These are phyloP conservation scores for Melitaea cinxia DNA, from an alignment of 1,140 invertebrate species.

Conservation along the genomic window DNA sequence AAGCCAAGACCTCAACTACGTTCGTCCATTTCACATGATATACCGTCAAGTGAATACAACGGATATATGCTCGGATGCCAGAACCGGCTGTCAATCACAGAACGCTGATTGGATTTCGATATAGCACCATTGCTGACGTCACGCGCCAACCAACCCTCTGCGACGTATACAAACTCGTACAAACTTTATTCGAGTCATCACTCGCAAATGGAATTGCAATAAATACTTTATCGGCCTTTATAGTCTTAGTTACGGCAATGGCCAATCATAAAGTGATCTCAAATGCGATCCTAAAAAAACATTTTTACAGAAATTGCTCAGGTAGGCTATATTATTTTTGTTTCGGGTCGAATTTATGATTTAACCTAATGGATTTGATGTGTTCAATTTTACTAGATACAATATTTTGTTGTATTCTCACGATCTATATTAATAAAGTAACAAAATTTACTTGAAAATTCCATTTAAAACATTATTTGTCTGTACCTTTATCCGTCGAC, in stretches of 20 bases:
- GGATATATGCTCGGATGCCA: conserved; percentile 44
- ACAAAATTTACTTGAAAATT: no score
- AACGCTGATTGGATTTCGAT: conserved; percentile 75
- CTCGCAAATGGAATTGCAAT: conserved; percentile 40
- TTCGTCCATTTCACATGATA: conserved; percentile 43
- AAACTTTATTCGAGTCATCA: conserved; percentile 41
- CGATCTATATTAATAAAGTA: no score
- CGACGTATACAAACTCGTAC: conserved; percentile 36
- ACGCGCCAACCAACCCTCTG: conserved; percentile 31
- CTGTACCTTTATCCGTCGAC: no score
- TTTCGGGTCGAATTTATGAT: not conserved
- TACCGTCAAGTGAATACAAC: conserved; percentile 47
- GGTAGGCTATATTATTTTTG: conserved; percentile 27
- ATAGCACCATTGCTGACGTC: conserved; percentile 64
- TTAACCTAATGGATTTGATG: not conserved
- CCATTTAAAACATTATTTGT: no score
- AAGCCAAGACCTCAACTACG: conserved; percentile 44
- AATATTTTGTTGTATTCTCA: no score
- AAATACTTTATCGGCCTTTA: conserved; percentile 40
- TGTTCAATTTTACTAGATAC: not conserved
- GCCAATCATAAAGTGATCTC: conserved; percentile 38
- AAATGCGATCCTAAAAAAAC: conserved; percentile 36
- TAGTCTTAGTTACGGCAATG: conserved; percentile 39
- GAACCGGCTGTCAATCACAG: conserved; percentile 68
- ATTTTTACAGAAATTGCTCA: conserved; percentile 22